Evolutionary conservation across 2,113 vertebrate genomes (phyloP), one percentile per base, ranked within the genome.

Genomic region (Centropristis striata): DNA sequence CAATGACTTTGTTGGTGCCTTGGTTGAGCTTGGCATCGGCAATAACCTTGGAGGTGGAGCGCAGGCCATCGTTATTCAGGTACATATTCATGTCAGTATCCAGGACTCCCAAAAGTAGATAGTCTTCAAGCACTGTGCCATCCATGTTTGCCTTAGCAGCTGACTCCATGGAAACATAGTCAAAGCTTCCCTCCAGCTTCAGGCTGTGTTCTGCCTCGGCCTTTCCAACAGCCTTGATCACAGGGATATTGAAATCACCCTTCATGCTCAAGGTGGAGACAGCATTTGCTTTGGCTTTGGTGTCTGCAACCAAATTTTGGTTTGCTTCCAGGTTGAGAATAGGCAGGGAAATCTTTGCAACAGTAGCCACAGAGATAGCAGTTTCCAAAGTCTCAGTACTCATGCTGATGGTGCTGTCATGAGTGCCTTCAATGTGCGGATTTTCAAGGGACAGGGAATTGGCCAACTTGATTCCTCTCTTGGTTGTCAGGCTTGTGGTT

Each of bases 261-360:
- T 78, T 94, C 44, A 98, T 70, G 63, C 90, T 95, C 42, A 96
- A 78, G 14, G 77, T 94, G 42, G 96, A 97, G 49, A 83, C 91
- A 68, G 94, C 59, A 32, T 94, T 95, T 70, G 94, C 91, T 73
- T 96, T 96, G 42, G 93, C 86, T 65, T 96, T 97, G 3, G 91
- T 94, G 83, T 96, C 94, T 81, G 95, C 97, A 68, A 80, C 91
- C 70, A 99, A 93, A 60, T 96, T 93, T 78, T 99, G 97, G 60
- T 92, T 96, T 81, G 94, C 95, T 84, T 96, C 95, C 2, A 96
- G 74, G 80, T 78, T 95, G 51, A 98, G 41, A 72, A 95, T 66
- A 1, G 96, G 90, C 64, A 90, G 81, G 4, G 91, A 80, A 25
- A 97, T 87, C 65, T 94, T 94, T 65, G 80, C 94, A 16, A 50